Conservation (phyloP, 1,140 invertebrate genomes). For the Goniozus legneri region DNA sequence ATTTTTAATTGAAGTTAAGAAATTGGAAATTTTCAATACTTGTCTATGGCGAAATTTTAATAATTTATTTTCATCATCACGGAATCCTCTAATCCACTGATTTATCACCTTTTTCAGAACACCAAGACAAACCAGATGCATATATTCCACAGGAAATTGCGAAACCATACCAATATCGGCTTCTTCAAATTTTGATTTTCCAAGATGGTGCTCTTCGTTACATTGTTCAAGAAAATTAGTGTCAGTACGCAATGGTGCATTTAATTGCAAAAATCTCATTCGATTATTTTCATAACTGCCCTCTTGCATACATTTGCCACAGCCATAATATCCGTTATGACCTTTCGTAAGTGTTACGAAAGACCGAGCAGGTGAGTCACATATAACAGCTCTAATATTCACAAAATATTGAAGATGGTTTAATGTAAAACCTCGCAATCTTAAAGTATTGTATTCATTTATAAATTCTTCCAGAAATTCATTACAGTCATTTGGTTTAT, state of each 20-base stretch:
- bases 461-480: neutral
- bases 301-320: conserved; percentile 1
- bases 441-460: neutral
- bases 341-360: neutral
- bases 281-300: neutral
- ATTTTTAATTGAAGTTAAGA: neutral
- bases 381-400: neutral
- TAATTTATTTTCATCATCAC: neutral
- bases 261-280: neutral
- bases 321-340: neutral
- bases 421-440: neutral
- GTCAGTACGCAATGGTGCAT: conserved; percentile 1
- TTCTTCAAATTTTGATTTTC: conserved; percentile 4
- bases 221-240: neutral
- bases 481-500: neutral
- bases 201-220: conserved; percentile 2
- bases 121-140: conserved; percentile 27
- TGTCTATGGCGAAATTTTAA: neutral
- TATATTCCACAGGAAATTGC: conserved; percentile 25
- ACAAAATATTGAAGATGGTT: neutral
- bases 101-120: conserved; percentile 22
- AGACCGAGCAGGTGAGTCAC: neutral
- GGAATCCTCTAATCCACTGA: conserved; percentile 12
- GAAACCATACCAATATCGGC: conserved; percentile 16
- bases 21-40: neutral